Percentiles rank a stretch among this genome's conserved stretches.
Evolutionary conservation across 2,888 invertebrate species (phyloP).

Genomic region (Spisula solida): DNA sequence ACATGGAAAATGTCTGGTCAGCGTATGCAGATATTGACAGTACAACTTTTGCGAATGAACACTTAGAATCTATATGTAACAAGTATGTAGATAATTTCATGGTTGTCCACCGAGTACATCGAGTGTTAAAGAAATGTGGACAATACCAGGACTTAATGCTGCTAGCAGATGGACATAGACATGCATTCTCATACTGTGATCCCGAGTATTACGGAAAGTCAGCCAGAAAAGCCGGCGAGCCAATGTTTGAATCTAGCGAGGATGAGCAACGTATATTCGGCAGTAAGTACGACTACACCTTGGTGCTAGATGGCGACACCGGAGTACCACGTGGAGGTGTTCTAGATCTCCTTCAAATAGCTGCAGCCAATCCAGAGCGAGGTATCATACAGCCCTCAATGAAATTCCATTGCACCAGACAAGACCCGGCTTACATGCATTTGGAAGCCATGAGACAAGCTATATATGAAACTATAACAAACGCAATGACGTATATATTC

Average conservation of each 20-base stretch:
- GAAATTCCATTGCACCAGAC: slow-evolving; percentile 72
- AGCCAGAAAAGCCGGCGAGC: slow-evolving; percentile 77
- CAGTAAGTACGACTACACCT: slow-evolving; percentile 79
- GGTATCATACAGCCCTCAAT: slow-evolving; percentile 84
- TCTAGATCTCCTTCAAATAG: slow-evolving; percentile 78
- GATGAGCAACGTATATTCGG: slow-evolving; percentile 81
- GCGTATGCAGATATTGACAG: slow-evolving; percentile 75
- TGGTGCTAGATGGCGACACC: slow-evolving; percentile 83
- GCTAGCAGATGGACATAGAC: slow-evolving; percentile 79
- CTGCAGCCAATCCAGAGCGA: slow-evolving; percentile 81
- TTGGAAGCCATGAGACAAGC: slow-evolving; percentile 80
- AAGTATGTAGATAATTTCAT: slow-evolving; percentile 80
- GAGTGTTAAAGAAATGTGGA: slow-evolving; percentile 83
- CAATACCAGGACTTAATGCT: slow-evolving; percentile 85
- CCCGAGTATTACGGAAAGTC: slow-evolving; percentile 75
- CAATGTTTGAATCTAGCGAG: slow-evolving; percentile 79
- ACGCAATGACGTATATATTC: slow-evolving; percentile 77
- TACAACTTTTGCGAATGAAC: slow-evolving; percentile 74
- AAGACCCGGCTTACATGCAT: slow-evolving; percentile 83
- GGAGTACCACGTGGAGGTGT: slow-evolving; percentile 77
- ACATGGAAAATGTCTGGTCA: slow-evolving; percentile 78
- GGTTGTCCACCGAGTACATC: slow-evolving; percentile 81
- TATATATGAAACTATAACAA: slow-evolving; percentile 82
- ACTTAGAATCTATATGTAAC: slow-evolving; percentile 81
- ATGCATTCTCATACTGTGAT: slow-evolving; percentile 81